Evolutionary conservation across 2,113 vertebrate genomes (phyloP).

Genomic region (Baryphthengus martii): DNA sequence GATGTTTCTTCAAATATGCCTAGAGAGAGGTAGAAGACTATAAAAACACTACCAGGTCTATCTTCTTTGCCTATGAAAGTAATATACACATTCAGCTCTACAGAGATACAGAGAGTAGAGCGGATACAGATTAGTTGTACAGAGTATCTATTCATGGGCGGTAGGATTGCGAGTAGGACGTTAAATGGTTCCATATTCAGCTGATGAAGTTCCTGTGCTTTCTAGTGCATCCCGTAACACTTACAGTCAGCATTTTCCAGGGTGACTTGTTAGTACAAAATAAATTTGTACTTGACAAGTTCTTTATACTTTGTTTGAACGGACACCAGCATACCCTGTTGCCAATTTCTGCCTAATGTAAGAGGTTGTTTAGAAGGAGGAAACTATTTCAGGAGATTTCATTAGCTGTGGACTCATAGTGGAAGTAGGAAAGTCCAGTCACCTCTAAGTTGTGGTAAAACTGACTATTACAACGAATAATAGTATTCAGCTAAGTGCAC

Average conservation of each 20-base stretch:
- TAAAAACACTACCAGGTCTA: background rate
- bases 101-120: background rate
- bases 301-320: background rate
- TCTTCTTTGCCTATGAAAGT: background rate
- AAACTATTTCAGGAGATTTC: background rate
- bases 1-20: conserved; percentile 78
- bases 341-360: background rate
- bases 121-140: background rate
- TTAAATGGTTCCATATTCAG: background rate
- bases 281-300: background rate
- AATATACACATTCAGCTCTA: background rate
- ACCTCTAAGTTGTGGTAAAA: background rate
- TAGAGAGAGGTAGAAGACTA: conserved; percentile 59
- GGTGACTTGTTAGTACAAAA: background rate
- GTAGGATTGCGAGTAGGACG: background rate
- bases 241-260: background rate
- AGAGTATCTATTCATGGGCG: background rate
- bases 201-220: background rate
- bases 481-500: background rate
- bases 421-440: background rate
- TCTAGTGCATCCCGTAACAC: background rate
- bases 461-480: background rate
- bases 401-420: background rate
- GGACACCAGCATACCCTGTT: background rate
- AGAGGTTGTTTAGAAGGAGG: background rate